phyloP scores from a whole-genome alignment of 1,140 invertebrate genomes.

The Yoshiicerus persimilis region DNA sequence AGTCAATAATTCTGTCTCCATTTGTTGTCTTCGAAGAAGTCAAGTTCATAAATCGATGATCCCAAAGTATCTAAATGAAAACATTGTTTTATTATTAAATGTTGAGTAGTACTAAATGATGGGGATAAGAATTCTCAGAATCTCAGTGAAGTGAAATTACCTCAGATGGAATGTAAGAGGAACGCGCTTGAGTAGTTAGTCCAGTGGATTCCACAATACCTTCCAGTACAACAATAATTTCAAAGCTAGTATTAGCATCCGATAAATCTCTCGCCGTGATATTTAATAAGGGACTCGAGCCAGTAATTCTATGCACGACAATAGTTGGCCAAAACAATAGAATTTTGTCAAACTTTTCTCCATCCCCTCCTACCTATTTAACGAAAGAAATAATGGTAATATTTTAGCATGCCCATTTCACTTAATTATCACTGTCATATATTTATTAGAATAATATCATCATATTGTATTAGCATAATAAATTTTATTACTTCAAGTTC shows the following conservation, averaged over 20 bases:
- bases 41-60: slow-evolving; percentile 80
- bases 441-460: background rate
- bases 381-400: too few relatives aligned
- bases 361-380: slow-evolving; percentile 67
- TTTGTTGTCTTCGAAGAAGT: slow-evolving; percentile 85
- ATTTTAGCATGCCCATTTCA: too few relatives aligned
- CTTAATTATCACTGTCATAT: background rate
- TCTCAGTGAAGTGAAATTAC: background rate
- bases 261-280: slow-evolving; percentile 61
- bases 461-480: background rate
- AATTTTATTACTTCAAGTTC: slow-evolving; percentile 58
- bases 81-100: background rate
- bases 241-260: slow-evolving; percentile 63
- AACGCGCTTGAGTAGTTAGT: slow-evolving; percentile 79
- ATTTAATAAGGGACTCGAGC: slow-evolving; percentile 77
- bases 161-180: slow-evolving; percentile 84
- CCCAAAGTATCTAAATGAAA: slow-evolving; percentile 89
- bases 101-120: background rate
- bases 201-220: slow-evolving; percentile 84
- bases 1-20: slow-evolving; percentile 87
- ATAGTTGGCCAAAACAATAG: slow-evolving; percentile 90
- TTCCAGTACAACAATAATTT: slow-evolving; percentile 87
- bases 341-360: slow-evolving; percentile 70
- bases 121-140: too few relatives aligned
- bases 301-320: slow-evolving; percentile 84